Conservation (phyloP, 1,140 invertebrate species). For the Augochlora pura region DNA sequence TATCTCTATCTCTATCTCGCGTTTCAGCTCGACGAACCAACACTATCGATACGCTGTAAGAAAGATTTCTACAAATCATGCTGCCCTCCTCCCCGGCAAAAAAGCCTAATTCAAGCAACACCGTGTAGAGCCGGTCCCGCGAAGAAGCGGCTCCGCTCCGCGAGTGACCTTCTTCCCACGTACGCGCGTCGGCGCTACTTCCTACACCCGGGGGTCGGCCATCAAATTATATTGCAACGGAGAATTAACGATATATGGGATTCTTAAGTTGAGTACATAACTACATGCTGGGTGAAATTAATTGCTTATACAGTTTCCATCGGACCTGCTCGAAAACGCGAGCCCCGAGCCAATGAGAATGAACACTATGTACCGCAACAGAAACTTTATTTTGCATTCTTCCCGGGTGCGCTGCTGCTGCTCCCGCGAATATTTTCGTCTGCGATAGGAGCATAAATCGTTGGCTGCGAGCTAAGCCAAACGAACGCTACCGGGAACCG, state of each 20-base stretch:
- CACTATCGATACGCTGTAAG: conserved; percentile 8
- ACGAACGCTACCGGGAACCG: too few species aligned
- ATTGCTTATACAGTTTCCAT: neutral
- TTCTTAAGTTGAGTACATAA: neutral
- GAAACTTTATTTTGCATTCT: too few species aligned
- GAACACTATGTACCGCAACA: too few species aligned
- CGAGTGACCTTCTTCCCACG: conserved; percentile 30
- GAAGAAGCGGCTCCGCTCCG: conserved; percentile 5
- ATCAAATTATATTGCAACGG: neutral
- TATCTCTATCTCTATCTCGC: too few species aligned
- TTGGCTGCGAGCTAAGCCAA: too few species aligned
- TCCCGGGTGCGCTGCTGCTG: too few species aligned
- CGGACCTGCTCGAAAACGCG: neutral
- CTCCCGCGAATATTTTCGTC: too few species aligned
- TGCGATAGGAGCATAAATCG: too few species aligned
- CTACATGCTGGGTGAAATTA: neutral
- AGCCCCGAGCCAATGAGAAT: too few species aligned
- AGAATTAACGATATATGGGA: neutral
- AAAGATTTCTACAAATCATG: conserved; percentile 32
- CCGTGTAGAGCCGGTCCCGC: conserved; percentile 1
- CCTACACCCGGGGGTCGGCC: neutral
- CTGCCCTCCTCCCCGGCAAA: neutral
- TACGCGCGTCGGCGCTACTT: conserved; percentile 6
- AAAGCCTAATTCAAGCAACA: conserved; percentile 6
- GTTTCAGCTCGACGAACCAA: neutral